Evolutionary conservation across 2,113 vertebrate genomes (phyloP).

Genomic region (Paralichthys olivaceus): DNA sequence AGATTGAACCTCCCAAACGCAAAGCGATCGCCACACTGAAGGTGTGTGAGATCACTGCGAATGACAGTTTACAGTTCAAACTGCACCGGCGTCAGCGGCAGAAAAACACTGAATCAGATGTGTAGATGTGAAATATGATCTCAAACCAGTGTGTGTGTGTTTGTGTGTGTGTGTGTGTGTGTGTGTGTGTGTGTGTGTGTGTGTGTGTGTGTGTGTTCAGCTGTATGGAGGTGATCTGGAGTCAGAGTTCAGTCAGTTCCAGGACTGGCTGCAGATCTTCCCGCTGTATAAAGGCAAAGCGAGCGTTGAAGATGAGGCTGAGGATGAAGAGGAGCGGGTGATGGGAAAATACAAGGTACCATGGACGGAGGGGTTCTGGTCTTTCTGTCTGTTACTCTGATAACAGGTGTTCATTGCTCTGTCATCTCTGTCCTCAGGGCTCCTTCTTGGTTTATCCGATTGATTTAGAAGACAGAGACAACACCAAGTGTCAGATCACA

Average conservation of each 20-base stretch:
- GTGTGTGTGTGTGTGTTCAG: constrained; percentile 75
- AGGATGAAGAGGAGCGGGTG: constrained; percentile 83
- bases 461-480: constrained; percentile 74
- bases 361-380: background rate
- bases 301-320: constrained; percentile 85
- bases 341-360: constrained; percentile 96
- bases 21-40: constrained; percentile 70
- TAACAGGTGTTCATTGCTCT: background rate
- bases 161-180: too few species aligned
- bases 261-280: constrained; percentile 92
- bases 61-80: background rate
- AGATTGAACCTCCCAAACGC: constrained; percentile 64
- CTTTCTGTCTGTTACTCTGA: background rate
- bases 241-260: constrained; percentile 90
- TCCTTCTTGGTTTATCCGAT: constrained; percentile 92
- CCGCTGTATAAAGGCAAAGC: constrained; percentile 88
- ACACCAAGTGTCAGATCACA: constrained; percentile 82
- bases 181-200: background rate
- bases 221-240: constrained; percentile 90
- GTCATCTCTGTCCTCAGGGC: constrained; percentile 77
- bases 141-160: background rate
- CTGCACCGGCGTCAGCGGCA: background rate
- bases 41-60: constrained; percentile 45
- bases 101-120: background rate
- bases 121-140: background rate